These are phyloP conservation scores for Girardinichthys multiradiatus DNA, from an alignment of 2,113 vertebrate genomes.

Conservation along the genomic window DNA sequence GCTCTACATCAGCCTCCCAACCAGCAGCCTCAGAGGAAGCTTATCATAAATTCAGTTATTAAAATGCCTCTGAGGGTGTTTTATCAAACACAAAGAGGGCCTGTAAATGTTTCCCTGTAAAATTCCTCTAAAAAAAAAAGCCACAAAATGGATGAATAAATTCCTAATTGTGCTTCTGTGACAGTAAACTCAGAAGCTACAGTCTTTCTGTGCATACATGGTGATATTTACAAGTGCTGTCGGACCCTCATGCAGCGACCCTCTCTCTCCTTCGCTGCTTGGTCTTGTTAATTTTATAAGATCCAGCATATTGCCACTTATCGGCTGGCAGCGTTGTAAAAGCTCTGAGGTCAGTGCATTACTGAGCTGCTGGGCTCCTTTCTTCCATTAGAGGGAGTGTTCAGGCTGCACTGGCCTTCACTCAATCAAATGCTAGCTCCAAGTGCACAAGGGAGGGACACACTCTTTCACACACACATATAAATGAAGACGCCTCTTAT, in stretches of 20 bases:
- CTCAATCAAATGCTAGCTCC: slow-evolving; percentile 74
- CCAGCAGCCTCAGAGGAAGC: slow-evolving; percentile 38
- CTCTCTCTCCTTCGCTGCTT: slow-evolving; percentile 45
- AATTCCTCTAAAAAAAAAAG: slow-evolving; percentile 45
- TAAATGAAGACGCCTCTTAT: slow-evolving; percentile 54
- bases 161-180: slow-evolving; percentile 37
- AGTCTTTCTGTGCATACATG: slow-evolving; percentile 40
- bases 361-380: slow-evolving; percentile 73
- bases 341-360: slow-evolving; percentile 78
- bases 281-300: slow-evolving; percentile 81
- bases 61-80: slow-evolving; percentile 69
- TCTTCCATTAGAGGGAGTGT: slow-evolving; percentile 79
- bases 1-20: slow-evolving; percentile 36
- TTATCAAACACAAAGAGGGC: slow-evolving; percentile 66
- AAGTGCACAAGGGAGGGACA: slow-evolving; percentile 62
- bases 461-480: slow-evolving; percentile 11
- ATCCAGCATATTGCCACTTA: slow-evolving; percentile 78
- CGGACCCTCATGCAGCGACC: slow-evolving; percentile 31
- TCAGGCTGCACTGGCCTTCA: slow-evolving; percentile 68
- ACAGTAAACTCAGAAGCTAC: slow-evolving; percentile 53
- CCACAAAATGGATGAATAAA: slow-evolving; percentile 42
- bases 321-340: slow-evolving; percentile 74
- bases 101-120: slow-evolving; percentile 65
- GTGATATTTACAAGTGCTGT: slow-evolving; percentile 65
- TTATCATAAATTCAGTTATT: slow-evolving; percentile 72